phyloP scores from a whole-genome alignment of 2,797 vertebrate species.

The Coranthus polyacanthus region DNA sequence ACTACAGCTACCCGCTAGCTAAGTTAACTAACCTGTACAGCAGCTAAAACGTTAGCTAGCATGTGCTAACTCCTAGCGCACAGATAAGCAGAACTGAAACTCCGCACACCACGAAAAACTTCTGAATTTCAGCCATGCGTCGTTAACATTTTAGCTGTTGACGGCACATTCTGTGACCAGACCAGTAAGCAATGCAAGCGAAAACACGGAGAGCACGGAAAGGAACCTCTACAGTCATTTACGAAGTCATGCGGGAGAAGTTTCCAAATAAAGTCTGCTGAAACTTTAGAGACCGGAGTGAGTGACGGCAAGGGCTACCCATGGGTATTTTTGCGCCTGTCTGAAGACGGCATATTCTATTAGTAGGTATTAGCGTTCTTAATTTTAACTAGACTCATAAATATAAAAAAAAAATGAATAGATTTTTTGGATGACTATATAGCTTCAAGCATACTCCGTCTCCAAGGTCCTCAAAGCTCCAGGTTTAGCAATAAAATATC shows the following conservation, averaged over 20 bases:
- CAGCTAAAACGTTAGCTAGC: constrained; percentile 45
- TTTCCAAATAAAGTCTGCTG: constrained; percentile 9
- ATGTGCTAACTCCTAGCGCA: constrained; percentile 11
- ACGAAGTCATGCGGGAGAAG: neutral
- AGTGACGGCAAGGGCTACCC: neutral
- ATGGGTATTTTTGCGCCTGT: neutral
- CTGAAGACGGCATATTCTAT: too few relatives aligned
- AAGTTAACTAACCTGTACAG: neutral
- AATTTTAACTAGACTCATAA: too few relatives aligned
- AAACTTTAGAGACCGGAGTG: constrained; percentile 19
- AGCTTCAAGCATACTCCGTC: too few relatives aligned
- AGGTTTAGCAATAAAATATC: too few relatives aligned
- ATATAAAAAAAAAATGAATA: too few relatives aligned
- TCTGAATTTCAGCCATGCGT: neutral
- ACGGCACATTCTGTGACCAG: too few relatives aligned
- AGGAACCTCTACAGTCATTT: neutral
- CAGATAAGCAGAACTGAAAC: neutral
- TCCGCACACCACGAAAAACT: too few relatives aligned
- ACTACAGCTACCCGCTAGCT: too few relatives aligned
- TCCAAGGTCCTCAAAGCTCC: too few relatives aligned
- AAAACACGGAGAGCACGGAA: neutral
- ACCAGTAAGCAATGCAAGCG: neutral
- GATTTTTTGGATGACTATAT: too few relatives aligned
- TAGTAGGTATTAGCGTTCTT: too few relatives aligned
- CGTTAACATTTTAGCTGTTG: rapidly evolving